These are phyloP conservation scores for Lycaon pictus DNA, from an alignment of 2,113 vertebrate species.

Conservation along the genomic window DNA sequence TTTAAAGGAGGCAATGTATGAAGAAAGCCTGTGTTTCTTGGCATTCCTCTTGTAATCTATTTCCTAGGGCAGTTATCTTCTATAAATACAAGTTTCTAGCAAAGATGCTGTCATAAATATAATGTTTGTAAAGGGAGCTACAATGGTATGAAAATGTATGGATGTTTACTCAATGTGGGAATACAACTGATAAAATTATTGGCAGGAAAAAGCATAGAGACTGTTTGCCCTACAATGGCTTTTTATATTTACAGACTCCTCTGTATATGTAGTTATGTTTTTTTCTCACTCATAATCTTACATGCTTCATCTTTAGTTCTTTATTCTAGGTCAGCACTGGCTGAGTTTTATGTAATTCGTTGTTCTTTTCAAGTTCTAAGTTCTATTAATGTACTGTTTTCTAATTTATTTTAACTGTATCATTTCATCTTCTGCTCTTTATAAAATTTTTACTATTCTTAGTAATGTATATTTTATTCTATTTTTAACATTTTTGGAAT, in stretches of 20 bases:
- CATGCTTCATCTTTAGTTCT: neutral
- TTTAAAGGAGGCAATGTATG: neutral
- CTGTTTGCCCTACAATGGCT: neutral
- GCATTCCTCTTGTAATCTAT: conserved; percentile 2
- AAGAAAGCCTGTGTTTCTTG: neutral
- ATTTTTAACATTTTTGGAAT: neutral
- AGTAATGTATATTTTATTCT: conserved; percentile 19
- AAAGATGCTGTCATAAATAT: conserved; percentile 30
- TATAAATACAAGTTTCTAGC: neutral
- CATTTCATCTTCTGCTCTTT: neutral
- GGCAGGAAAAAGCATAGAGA: neutral
- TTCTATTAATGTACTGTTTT: conserved; percentile 18
- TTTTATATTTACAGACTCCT: conserved; percentile 26
- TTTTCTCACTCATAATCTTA: conserved; percentile 22
- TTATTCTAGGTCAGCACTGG: neutral
- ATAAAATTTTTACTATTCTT: neutral
- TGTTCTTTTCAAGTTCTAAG: conserved; percentile 3
- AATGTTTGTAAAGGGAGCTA: neutral
- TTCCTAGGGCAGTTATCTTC: conserved; percentile 15
- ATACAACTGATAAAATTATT: conserved; percentile 12
- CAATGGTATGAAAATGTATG: neutral
- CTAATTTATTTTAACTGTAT: neutral
- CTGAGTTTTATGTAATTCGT: neutral
- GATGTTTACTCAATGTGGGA: neutral
- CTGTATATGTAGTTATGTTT: neutral